Conservation (phyloP, 2,797 vertebrate species). For the Channa striata region DNA sequence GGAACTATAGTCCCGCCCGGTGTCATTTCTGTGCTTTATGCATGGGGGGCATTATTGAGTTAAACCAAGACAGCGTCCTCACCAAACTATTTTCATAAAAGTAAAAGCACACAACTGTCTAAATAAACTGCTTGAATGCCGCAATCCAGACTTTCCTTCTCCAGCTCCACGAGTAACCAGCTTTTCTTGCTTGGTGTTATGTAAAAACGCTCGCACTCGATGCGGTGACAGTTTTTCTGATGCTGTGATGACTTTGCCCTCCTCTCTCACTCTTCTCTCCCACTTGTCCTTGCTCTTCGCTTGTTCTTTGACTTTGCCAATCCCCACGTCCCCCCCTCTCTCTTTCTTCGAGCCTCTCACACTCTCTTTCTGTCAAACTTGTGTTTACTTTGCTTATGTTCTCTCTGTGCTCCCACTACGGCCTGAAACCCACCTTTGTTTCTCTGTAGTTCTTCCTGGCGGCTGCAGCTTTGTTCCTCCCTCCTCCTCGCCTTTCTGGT, state of each 20-base stretch:
- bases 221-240: slow-evolving; percentile 43
- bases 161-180: background rate
- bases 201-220: background rate
- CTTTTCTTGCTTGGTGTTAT: background rate
- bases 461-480: slow-evolving; percentile 97
- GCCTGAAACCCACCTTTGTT: slow-evolving; percentile 70
- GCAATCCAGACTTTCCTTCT: background rate
- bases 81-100: background rate
- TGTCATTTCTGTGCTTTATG: background rate
- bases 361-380: slow-evolving; percentile 73
- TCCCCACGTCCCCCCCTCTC: slow-evolving; percentile 47
- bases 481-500: slow-evolving; percentile 98
- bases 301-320: slow-evolving; percentile 71
- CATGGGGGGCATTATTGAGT: background rate
- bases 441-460: slow-evolving; percentile 94
- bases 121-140: background rate
- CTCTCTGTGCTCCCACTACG: slow-evolving; percentile 68
- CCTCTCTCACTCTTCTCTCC: slow-evolving; percentile 35
- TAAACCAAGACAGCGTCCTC: background rate
- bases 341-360: slow-evolving; percentile 65
- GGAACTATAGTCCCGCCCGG: background rate
- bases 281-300: slow-evolving; percentile 46
- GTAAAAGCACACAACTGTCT: background rate
- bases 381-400: slow-evolving; percentile 72
- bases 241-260: slow-evolving; percentile 37